Evolutionary conservation across 2,888 invertebrate species (phyloP).

Genomic region (Nebria brevicollis): DNA sequence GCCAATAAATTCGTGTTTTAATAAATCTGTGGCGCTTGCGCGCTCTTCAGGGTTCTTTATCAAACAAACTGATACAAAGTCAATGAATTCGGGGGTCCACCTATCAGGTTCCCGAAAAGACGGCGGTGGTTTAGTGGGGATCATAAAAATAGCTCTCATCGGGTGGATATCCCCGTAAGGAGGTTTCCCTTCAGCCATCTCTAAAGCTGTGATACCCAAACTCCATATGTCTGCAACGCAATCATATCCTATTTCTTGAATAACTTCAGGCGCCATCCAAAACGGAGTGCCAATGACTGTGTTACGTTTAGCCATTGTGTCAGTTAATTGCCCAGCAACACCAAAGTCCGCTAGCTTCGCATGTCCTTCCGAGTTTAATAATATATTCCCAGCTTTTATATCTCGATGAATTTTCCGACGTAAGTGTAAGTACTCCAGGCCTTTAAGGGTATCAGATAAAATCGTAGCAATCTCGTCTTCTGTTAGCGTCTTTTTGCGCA

Average conservation of each 20-base stretch:
- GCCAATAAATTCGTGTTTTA: constrained; percentile 88
- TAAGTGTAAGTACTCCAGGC: constrained; percentile 91
- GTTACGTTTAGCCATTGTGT: constrained; percentile 51
- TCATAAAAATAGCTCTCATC: constrained; percentile 96
- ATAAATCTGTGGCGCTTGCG: constrained; percentile 83
- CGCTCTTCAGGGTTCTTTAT: constrained; percentile 91
- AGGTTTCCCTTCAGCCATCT: constrained; percentile 96
- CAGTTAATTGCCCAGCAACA: constrained; percentile 95
- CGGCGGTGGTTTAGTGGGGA: constrained; percentile 96
- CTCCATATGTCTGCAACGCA: constrained; percentile 98
- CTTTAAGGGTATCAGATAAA: constrained; percentile 90
- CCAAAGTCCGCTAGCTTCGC: constrained; percentile 97
- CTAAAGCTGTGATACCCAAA: constrained; percentile 90
- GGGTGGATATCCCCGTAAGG: constrained; percentile 94
- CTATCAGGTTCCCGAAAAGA: constrained; percentile 93
- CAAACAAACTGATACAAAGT: constrained; percentile 88
- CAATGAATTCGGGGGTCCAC: constrained; percentile 93
- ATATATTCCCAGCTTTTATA: constrained; percentile 94
- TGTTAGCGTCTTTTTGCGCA: constrained; percentile 90
- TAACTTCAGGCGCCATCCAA: constrained; percentile 97
- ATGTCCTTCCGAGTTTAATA: constrained; percentile 93
- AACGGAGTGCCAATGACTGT: constrained; percentile 83
- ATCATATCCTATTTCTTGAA: constrained; percentile 97
- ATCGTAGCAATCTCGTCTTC: constrained; percentile 96
- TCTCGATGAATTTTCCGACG: constrained; percentile 93